Conservation (phyloP, 1,140 invertebrate species). For the Drosophila lacertosa region DNA sequence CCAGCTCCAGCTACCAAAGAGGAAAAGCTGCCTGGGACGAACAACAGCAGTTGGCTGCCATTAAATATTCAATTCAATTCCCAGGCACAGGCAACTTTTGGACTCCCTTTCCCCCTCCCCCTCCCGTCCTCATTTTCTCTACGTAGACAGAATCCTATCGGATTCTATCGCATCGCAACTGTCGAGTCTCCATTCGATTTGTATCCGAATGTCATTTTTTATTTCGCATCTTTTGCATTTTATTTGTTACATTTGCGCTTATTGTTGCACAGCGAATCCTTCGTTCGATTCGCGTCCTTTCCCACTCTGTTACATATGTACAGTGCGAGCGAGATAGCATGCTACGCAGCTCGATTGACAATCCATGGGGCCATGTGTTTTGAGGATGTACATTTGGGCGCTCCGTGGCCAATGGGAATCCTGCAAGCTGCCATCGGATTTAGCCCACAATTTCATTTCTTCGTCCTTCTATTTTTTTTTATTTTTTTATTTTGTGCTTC, state of each 20-base stretch:
- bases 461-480: slow-evolving; percentile 9
- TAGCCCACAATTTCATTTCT: slow-evolving; percentile 66
- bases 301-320: slow-evolving; percentile 25
- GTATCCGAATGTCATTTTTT: slow-evolving; percentile 83
- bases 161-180: slow-evolving; percentile 23
- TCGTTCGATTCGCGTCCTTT: slow-evolving; percentile 21
- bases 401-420: slow-evolving; percentile 63
- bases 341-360: slow-evolving; percentile 75
- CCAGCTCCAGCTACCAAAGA: background rate
- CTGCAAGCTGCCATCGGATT: slow-evolving; percentile 69
- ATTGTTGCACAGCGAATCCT: slow-evolving; percentile 46
- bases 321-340: slow-evolving; percentile 37
- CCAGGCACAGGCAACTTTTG: slow-evolving; percentile 20
- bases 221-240: slow-evolving; percentile 79
- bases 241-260: slow-evolving; percentile 78
- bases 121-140: background rate
- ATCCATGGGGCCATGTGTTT: slow-evolving; percentile 72
- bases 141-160: slow-evolving; percentile 10
- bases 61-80: slow-evolving; percentile 80
- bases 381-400: slow-evolving; percentile 55
- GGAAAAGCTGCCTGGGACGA: slow-evolving; percentile 28
- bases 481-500: slow-evolving; percentile 9
- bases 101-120: slow-evolving; percentile 6
- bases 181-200: slow-evolving; percentile 66
- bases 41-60: slow-evolving; percentile 73